Evolutionary conservation across 1,140 invertebrate genomes (phyloP).

Genomic region (Pogonomyrmex barbatus): DNA sequence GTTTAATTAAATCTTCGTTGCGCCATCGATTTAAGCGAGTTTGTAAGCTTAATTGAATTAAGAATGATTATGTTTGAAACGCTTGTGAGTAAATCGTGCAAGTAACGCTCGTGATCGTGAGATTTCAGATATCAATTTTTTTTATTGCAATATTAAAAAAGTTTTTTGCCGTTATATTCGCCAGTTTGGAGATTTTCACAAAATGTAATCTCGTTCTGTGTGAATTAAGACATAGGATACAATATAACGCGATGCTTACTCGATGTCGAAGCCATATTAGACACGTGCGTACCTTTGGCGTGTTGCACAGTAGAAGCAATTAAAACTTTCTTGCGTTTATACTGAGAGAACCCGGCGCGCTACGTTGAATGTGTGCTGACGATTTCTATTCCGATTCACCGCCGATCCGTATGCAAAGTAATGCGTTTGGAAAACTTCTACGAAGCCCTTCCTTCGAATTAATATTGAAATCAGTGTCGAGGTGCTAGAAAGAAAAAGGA

Average conservation of each 20-base stretch:
- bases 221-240: conserved; percentile 19
- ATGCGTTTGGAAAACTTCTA: conserved; percentile 51
- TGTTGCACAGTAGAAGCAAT: conserved; percentile 50
- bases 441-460: conserved; percentile 56
- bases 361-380: conserved; percentile 39
- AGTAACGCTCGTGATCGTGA: not conserved
- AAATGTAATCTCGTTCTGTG: not conserved
- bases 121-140: not conserved
- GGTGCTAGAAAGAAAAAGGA: conserved; percentile 41
- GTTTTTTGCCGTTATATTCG: conserved; percentile 12
- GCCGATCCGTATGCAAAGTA: conserved; percentile 71
- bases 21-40: not conserved
- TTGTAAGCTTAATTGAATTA: conserved; percentile 19
- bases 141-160: not conserved
- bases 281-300: conserved; percentile 36
- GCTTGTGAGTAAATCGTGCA: not conserved
- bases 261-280: conserved; percentile 29
- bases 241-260: not conserved
- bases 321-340: conserved; percentile 59
- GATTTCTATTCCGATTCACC: conserved; percentile 53
- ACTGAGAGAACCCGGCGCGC: not conserved
- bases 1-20: conserved; percentile 30
- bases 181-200: conserved; percentile 2
- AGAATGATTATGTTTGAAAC: not conserved
- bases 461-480: conserved; percentile 59